phyloP scores from a whole-genome alignment of 2,888 invertebrate species.

The Luperina nickerlii region DNA sequence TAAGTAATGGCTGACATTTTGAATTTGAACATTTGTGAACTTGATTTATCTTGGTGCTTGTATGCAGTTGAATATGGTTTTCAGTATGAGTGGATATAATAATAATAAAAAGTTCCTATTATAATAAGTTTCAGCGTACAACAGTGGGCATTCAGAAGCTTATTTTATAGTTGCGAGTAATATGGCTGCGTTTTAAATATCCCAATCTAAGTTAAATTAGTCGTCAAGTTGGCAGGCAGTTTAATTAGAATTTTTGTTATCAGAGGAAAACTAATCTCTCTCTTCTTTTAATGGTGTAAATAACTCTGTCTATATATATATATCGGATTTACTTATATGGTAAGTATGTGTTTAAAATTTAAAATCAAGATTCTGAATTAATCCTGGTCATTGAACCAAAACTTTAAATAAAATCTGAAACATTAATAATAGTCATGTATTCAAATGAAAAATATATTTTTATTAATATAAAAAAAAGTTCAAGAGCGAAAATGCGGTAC shows the following conservation, averaged over 20 bases:
- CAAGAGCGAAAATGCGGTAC: neutral
- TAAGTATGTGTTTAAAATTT: neutral
- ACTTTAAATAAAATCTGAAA: neutral
- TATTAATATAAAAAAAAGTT: neutral
- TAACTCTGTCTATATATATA: neutral
- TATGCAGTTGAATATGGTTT: neutral
- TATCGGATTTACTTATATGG: neutral
- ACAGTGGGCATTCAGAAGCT: neutral
- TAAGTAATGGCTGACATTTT: conserved; percentile 21
- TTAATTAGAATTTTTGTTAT: neutral
- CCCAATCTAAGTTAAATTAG: neutral
- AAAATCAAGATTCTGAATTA: too few relatives aligned
- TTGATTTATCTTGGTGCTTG: neutral
- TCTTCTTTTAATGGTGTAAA: neutral
- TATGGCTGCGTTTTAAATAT: neutral
- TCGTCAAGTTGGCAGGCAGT: neutral
- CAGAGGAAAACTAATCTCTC: neutral
- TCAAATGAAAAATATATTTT: neutral
- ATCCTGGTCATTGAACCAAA: neutral
- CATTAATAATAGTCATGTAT: neutral
- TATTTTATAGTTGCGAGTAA: neutral
- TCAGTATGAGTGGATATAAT: neutral
- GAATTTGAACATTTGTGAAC: neutral
- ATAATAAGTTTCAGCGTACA: neutral
- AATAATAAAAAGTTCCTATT: neutral